Base-by-base conservation (phyloP, 2,113 vertebrate species). In the Oncorhynchus nerka region DNA sequence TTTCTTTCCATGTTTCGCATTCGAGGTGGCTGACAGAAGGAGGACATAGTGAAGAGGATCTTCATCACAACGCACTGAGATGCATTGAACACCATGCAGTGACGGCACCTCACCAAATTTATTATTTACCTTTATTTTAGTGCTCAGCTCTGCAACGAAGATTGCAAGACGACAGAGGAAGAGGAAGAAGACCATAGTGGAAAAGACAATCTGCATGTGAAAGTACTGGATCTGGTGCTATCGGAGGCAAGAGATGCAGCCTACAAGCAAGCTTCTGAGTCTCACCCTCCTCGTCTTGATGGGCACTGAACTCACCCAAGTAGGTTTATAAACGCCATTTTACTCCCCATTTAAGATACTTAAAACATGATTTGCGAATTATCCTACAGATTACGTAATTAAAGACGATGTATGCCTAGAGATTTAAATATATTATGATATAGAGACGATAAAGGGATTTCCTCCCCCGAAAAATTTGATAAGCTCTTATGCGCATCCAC, bases 241-340 rank as follows among this genome's bases (percentile, higher is more conserved):
- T 55, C 51, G 51, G 51, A 55, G 51, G 51, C 51, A 55, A 55
- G 72, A 93, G 85, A 96, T 96, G 95, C 94, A 82, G 78, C 92
- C 95, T 80, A 90, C 93, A 88, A 94, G 92, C 94, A 95, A 95
- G 93, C 93, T 96, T 74, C 87, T 95, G 85, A 91, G 93, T 92
- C 94, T 96, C 81, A 91, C 93, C 89, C 83, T 95, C 79, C 95
- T 96, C 87, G 84, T 95, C 86, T 90, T 96, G 88, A 95, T 96
- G 95, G 95, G 94, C 92, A 94, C 95, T 77, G 94, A 95, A 93
- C 94, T 95, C 92, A 95, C 94, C 75, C 95, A 95, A 94, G 95
- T 96, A 96, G 93, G 95, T 94, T 48, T 87, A 83, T 84, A 91
- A 91, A 89, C 93, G 92, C 94, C 92, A 94, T 95, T 92, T 88